Base-by-base conservation (phyloP, 1,140 invertebrate genomes). In the Meloidogyne floridensis region DNA sequence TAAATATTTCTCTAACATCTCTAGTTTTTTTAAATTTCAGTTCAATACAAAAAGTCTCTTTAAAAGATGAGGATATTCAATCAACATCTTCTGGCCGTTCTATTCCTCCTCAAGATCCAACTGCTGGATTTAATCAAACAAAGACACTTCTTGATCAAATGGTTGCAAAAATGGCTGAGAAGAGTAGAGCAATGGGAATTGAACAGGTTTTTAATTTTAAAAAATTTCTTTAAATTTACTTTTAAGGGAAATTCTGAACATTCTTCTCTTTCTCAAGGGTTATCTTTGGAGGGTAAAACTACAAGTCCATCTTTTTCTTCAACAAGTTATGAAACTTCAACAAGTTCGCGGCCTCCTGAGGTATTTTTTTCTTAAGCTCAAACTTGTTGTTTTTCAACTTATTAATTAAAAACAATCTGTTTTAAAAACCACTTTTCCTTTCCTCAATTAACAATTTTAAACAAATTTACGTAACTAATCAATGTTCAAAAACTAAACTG, bases 41-140 rank as follows among this genome's bases (percentile, higher is more conserved):
- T 15, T 51, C 59, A 11, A 56, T 8, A 2, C 18, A 51, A 20
- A n/a, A 10, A 8, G 4, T 42, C n/a, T 74, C 56, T n/a, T n/a
- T 43, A 0, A 71, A 79, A 43, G 59, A 72, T n/a, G 77, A 79
- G 18, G 77, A 79, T 51, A 13, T 79, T 13, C 65, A 43, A 5
- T 79, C 77, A 10, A 70, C 72, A 1, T 79, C 77, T 32, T 79
- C 77, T 3, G 77, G 77, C 20, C 77, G 77, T 9, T 79, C 77
- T 10, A 71, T 65, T 11, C 77, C 77, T 9, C 77, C 77, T 18
- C 77, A 79, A 47, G 77, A 79, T 71, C 77, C 77, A 3, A 71
- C 18, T 54, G 75, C 75, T 54, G 75, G 10, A 9, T 1, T 65
- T 65, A 65, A n/a, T 65, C 56, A 65, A 7, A 65, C 2, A 2